A percentile compares a stretch with the other conserved stretches of the same genome.
Conservation (phyloP, 2,797 vertebrate genomes). For the Argentina silus region DNA sequence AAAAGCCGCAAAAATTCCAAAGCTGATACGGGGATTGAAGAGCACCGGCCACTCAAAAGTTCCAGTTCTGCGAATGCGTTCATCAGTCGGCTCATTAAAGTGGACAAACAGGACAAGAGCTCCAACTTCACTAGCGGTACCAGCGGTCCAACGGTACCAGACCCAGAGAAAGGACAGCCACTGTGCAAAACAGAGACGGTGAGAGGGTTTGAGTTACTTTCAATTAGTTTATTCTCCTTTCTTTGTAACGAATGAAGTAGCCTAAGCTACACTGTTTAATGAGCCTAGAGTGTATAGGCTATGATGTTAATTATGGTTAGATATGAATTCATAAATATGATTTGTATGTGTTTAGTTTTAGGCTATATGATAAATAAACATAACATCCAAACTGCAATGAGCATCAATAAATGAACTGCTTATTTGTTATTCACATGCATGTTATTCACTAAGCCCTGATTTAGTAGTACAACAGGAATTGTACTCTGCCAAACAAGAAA, state of each 20-base stretch:
- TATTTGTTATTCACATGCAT: background rate
- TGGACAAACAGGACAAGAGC: constrained; percentile 89
- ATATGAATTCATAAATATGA: background rate
- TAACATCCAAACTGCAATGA: background rate
- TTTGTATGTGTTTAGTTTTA: background rate
- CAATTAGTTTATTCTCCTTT: no score
- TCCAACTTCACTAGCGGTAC: constrained; percentile 69
- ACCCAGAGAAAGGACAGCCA: constrained; percentile 77
- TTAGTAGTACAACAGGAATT: background rate
- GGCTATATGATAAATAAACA: no score
- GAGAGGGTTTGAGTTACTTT: constrained; percentile 41
- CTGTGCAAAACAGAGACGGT: constrained; percentile 78
- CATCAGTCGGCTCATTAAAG: constrained; percentile 91
- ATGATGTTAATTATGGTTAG: no score
- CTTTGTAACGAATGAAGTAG: no score
- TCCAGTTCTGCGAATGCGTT: constrained; percentile 77
- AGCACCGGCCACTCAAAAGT: constrained; percentile 67
- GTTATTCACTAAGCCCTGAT: background rate
- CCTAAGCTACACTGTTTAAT: no score
- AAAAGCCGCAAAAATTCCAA: constrained; percentile 89
- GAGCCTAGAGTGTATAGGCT: no score
- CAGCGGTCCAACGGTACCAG: constrained; percentile 59
- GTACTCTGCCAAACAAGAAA: background rate
- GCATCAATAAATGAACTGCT: background rate
- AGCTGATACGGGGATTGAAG: constrained; percentile 72